Base-by-base conservation (phyloP, 1,140 invertebrate species). In the Philopotamus ludificatus region DNA sequence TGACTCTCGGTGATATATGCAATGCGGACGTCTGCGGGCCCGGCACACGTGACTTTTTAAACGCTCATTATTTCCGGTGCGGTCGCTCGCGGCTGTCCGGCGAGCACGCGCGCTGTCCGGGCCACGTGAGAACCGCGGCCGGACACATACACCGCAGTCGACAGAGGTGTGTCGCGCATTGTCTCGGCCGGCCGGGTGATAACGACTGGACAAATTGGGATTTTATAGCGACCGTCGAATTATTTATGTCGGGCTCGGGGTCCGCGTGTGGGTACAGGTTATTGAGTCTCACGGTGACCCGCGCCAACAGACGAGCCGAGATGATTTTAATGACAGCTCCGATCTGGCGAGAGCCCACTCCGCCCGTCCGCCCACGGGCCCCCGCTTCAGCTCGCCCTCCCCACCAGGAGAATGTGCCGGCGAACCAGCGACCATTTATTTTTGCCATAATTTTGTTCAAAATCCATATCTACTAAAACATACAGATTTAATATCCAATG, bases 241-340 rank as follows among this genome's bases (percentile, higher is more conserved):
- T n/a, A n/a, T n/a, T n/a, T n/a, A n/a, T n/a, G n/a, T n/a, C n/a
- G n/a, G n/a, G n/a, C n/a, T n/a, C n/a, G n/a, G n/a, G n/a, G n/a
- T n/a, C 12, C 28, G 12, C 2, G 53, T 41, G 53, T 57, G 53
- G 53, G 53, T 25, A 39, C 53, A 15, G 34, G 53, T 25, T 26
- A 20, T 47, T 23, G 28, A 41, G 16, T 61, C 58, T 50, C 58
- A 61, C 58, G 58, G 58, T 50, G 58, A 61, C 58, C 58, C 58
- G 16, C 18, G 25, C 25, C 15, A 50, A 61, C 44, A 49, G 50
- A 61, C 45, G 42, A 45, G 23, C 58, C 47, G 47, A 61, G 58
- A 61, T 61, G 58, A 61, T 61, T 61, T 49, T 61, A 61, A 50
- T 61, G 58, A 61, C 58, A 61, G 58, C 22, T 41, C 57, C 42